Evolutionary conservation across 92 coral and sea anemone genomes (phyloP).

Genomic region (Epizoanthus stellaris): DNA sequence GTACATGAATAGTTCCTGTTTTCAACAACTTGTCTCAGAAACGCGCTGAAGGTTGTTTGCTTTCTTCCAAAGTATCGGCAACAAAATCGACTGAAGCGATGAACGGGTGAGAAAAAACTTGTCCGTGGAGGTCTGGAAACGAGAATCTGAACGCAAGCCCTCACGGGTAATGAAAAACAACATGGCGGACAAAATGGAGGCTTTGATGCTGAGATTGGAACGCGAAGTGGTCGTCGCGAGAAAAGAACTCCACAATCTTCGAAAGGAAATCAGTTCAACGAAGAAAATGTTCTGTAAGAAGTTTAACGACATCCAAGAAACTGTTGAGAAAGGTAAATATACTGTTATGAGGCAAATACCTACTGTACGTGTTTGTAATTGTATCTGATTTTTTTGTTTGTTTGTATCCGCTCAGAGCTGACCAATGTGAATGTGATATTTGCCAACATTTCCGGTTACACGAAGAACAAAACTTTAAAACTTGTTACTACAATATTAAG

Average conservation of each 20-base stretch:
- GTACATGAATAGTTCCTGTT: slow-evolving; percentile 20
- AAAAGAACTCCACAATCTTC: slow-evolving; percentile 64
- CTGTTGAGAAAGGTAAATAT: slow-evolving; percentile 37
- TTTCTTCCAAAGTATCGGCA: too few relatives aligned
- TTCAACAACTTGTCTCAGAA: background rate
- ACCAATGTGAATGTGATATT: slow-evolving; percentile 3
- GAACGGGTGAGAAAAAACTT: too few relatives aligned
- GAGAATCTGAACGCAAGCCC: slow-evolving; percentile 15
- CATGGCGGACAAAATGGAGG: slow-evolving; percentile 45
- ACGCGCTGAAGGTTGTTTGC: too few relatives aligned
- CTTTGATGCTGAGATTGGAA: slow-evolving; percentile 38
- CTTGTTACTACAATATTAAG: background rate
- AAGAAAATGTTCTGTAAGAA: slow-evolving; percentile 61
- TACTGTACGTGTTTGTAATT: background rate
- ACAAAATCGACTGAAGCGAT: too few relatives aligned
- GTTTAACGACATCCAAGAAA: slow-evolving; percentile 56
- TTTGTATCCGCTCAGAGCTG: slow-evolving; percentile 27
- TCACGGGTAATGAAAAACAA: slow-evolving; percentile 21
- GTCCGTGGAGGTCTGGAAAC: slow-evolving; percentile 33
- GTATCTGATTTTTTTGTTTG: background rate
- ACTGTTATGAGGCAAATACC: background rate
- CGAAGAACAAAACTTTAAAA: background rate
- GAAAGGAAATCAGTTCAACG: slow-evolving; percentile 58
- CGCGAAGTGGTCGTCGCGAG: slow-evolving; percentile 61
- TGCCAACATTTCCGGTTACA: slow-evolving; percentile 37